Conservation (phyloP, 2,888 invertebrate species). For the Drosophila birchii region DNA sequence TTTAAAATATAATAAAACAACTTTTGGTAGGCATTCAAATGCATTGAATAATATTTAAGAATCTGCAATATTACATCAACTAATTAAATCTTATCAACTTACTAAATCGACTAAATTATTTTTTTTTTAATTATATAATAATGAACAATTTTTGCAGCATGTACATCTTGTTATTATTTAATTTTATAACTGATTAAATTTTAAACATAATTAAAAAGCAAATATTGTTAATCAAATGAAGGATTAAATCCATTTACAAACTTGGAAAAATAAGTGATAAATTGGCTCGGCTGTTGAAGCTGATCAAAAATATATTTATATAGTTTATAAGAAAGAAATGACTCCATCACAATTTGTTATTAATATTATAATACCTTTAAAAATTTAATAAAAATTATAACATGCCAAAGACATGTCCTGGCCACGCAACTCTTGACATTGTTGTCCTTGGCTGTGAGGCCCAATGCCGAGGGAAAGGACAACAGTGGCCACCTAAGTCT, state of each 20-base stretch:
- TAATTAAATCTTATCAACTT: neutral
- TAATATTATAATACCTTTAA: neutral
- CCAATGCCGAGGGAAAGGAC: neutral
- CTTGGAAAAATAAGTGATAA: no score
- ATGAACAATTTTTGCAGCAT: neutral
- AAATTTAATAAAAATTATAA: neutral
- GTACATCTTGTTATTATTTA: no score
- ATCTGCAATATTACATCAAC: neutral
- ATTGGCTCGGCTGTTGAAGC: no score
- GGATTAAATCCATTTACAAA: no score
- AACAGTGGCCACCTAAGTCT: conserved; percentile 3
- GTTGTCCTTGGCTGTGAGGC: conserved; percentile 1
- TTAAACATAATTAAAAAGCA: no score
- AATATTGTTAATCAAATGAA: no score
- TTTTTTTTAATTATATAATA: no score
- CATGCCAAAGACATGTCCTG: neutral
- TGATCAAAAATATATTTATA: no score
- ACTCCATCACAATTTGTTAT: neutral
- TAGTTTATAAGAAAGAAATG: neutral
- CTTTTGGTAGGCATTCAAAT: neutral
- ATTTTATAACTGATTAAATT: no score
- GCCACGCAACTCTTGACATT: neutral
- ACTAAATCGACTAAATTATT: neutral
- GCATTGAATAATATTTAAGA: neutral
- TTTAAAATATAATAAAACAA: neutral